Evolutionary conservation across 1,140 invertebrate genomes (phyloP).

Genomic region (Pogonomyrmex barbatus): DNA sequence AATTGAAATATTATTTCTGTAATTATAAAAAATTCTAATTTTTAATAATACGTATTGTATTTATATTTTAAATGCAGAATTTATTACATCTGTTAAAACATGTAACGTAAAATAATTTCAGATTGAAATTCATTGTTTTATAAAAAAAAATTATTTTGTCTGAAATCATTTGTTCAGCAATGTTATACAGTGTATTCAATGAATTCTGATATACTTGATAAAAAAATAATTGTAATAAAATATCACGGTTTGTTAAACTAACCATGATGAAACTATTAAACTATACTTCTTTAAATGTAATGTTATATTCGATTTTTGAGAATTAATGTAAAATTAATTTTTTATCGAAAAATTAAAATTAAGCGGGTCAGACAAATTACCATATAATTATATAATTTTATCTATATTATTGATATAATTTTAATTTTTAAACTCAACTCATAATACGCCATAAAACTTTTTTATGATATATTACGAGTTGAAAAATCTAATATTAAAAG

Average conservation of each 20-base stretch:
- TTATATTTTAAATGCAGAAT: conserved; percentile 6
- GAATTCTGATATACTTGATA: neutral
- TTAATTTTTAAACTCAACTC: too few relatives aligned
- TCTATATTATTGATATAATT: neutral
- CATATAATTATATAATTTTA: neutral
- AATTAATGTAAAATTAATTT: neutral
- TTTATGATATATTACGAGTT: too few relatives aligned
- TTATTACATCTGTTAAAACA: neutral
- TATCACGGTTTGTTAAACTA: neutral
- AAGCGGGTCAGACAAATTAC: conserved; percentile 9
- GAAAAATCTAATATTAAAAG: too few relatives aligned
- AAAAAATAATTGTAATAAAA: neutral
- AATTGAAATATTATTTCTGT: neutral
- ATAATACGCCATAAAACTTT: too few relatives aligned
- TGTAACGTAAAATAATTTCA: neutral
- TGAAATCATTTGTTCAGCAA: neutral
- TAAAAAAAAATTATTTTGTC: neutral
- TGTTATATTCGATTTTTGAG: neutral
- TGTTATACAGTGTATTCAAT: neutral
- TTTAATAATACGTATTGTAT: neutral
- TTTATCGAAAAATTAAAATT: neutral
- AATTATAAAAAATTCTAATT: neutral
- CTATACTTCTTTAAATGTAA: neutral
- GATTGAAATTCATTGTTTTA: neutral
- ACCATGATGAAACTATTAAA: neutral